A percentile compares a stretch with the other conserved stretches of the same genome.
Evolutionary conservation across 1,140 invertebrate genomes (phyloP).

Genomic region (Varroa destructor): DNA sequence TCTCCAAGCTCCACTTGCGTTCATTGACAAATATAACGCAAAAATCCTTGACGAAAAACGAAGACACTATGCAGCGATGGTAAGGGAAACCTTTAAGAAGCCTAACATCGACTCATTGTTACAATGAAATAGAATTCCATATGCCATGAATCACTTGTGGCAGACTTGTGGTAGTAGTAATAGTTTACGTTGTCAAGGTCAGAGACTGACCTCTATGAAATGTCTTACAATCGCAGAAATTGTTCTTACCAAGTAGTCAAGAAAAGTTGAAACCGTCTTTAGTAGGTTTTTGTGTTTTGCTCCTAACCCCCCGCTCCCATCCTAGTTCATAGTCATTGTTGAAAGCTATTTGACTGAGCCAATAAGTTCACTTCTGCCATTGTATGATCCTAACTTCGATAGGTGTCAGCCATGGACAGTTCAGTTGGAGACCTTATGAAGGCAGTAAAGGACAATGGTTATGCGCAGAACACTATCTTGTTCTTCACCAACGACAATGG

Average conservation of each 20-base stretch:
- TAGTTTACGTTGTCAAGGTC: no score
- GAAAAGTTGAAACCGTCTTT: no score
- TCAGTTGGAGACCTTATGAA: slow-evolving; percentile 66
- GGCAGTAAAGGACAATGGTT: slow-evolving; percentile 49
- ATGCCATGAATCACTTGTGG: background rate
- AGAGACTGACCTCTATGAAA: no score
- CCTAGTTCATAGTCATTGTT: no score
- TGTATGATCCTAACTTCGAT: slow-evolving; percentile 45
- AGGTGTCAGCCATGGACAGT: slow-evolving; percentile 65
- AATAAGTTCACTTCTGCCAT: background rate
- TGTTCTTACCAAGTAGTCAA: no score
- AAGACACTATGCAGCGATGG: slow-evolving; percentile 32
- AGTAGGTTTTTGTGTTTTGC: no score
- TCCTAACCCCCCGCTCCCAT: no score
- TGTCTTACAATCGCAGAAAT: no score
- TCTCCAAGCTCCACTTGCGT: slow-evolving; percentile 31
- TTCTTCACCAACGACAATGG: slow-evolving; percentile 77
- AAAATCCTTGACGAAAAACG: slow-evolving; percentile 32
- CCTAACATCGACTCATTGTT: background rate
- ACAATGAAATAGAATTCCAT: slow-evolving; percentile 4
- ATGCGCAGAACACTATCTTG: slow-evolving; percentile 62
- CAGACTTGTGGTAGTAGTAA: no score
- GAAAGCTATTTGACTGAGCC: no score
- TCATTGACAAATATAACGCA: slow-evolving; percentile 25
- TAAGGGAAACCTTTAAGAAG: background rate